phyloP scores from a whole-genome alignment of 64 coral and sea anemone species.

The Acropora tenuis region DNA sequence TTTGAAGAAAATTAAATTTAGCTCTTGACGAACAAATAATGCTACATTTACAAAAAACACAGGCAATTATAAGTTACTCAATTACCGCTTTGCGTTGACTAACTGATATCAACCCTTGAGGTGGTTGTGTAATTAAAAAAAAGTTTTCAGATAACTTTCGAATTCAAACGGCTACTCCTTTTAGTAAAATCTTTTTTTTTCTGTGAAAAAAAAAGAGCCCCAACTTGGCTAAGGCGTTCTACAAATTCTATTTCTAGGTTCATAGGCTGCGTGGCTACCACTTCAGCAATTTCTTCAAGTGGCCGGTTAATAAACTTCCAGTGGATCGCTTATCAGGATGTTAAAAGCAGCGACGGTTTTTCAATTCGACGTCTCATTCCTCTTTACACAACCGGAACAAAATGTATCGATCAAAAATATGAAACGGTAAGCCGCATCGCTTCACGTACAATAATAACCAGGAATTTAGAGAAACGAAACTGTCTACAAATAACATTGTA shows the following conservation, averaged over 20 bases:
- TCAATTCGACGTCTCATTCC: background rate
- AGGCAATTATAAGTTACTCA: too few species aligned
- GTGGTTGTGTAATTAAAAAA: too few species aligned
- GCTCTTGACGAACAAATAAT: too few species aligned
- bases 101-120: too few species aligned
- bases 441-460: background rate
- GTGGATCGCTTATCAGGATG: slow-evolving; percentile 15
- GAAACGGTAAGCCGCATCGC: background rate
- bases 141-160: too few species aligned
- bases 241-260: background rate
- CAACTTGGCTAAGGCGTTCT: background rate
- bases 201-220: background rate
- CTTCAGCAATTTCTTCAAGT: background rate
- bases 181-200: background rate
- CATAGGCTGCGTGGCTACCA: slow-evolving; percentile 1
- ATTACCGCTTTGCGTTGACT: too few species aligned
- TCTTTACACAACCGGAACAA: slow-evolving; percentile 19
- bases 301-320: background rate
- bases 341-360: background rate
- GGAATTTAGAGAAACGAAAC: too few species aligned
- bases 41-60: too few species aligned
- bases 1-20: too few species aligned
- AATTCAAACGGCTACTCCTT: too few species aligned
- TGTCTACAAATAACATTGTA: too few species aligned
- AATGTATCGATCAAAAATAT: slow-evolving; percentile 14